Percentiles rank a stretch among this genome's conserved stretches.
Conservation (phyloP, 2,113 vertebrate genomes). For the Paratilapia polleni region DNA sequence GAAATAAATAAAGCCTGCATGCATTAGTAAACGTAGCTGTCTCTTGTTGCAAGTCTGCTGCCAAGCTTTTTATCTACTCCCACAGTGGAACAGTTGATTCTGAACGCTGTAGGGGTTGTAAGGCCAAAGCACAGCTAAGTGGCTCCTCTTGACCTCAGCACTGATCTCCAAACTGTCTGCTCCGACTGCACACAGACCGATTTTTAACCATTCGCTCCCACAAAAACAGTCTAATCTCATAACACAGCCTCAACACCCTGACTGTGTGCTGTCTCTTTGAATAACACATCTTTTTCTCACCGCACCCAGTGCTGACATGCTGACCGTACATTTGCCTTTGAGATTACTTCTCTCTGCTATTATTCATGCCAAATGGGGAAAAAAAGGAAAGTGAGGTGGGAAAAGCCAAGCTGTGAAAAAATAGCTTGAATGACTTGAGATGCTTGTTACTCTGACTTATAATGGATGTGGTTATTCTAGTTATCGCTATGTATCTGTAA, state of each 20-base stretch:
- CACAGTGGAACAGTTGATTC: conserved; percentile 59
- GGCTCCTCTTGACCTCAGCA: conserved; percentile 76
- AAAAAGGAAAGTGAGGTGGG: neutral
- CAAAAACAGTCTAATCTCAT: conserved; percentile 55
- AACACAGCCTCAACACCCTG: conserved; percentile 40
- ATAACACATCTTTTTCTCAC: conserved; percentile 49
- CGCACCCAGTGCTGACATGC: conserved; percentile 38
- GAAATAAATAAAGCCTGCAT: conserved; percentile 51
- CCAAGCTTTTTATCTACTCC: conserved; percentile 66
- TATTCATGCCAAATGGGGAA: conserved; percentile 36
- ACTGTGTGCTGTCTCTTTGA: conserved; percentile 48
- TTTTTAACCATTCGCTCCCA: conserved; percentile 42
- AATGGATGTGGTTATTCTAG: conserved; percentile 46
- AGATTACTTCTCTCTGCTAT: conserved; percentile 47
- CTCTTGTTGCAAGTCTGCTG: conserved; percentile 52
- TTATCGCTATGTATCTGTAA: conserved; percentile 56
- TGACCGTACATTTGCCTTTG: conserved; percentile 44
- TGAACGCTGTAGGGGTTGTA: conserved; percentile 64
- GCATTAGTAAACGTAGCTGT: conserved; percentile 51
- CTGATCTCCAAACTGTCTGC: conserved; percentile 72
- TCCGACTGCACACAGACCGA: conserved; percentile 53
- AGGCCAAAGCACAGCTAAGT: conserved; percentile 77
- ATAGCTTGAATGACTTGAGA: conserved; percentile 24
- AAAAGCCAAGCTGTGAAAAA: conserved; percentile 23
- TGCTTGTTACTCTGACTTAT: conserved; percentile 40